A percentile compares a stretch with the other conserved stretches of the same genome.
Evolutionary conservation across 2,113 vertebrate species (phyloP).

Genomic region (Chiloscyllium plagiosum): DNA sequence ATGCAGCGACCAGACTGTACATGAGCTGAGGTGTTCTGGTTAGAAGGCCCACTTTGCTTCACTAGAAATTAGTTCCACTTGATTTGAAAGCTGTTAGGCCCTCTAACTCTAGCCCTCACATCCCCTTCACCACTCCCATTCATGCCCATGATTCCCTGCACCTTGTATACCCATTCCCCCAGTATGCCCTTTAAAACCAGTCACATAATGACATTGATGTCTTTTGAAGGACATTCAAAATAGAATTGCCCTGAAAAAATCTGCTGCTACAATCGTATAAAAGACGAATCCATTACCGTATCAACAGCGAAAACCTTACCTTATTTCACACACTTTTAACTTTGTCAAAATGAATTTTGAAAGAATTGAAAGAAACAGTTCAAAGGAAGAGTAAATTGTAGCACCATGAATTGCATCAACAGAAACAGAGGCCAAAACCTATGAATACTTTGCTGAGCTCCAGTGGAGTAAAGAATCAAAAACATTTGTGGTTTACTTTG

Average conservation of each 20-base stretch:
- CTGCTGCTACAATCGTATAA: neutral
- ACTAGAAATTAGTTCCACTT: too few relatives aligned
- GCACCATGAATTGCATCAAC: neutral
- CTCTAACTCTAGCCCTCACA: neutral
- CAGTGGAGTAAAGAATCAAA: neutral
- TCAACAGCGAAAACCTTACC: neutral
- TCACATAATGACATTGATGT: neutral
- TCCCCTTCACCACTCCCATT: neutral
- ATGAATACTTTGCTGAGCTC: neutral
- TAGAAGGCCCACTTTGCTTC: too few relatives aligned
- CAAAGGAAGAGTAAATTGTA: neutral
- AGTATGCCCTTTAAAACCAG: neutral
- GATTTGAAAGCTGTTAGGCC: neutral
- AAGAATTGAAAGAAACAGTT: neutral
- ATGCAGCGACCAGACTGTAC: too few relatives aligned
- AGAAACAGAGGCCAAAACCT: neutral
- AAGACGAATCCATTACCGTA: neutral
- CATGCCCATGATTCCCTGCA: neutral
- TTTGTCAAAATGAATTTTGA: neutral
- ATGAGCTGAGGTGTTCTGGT: too few relatives aligned
- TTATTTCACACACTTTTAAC: neutral
- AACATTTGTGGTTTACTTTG: neutral
- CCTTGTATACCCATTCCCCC: neutral
- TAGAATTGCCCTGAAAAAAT: neutral
- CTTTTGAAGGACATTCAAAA: neutral